phyloP scores from a whole-genome alignment of 2,113 vertebrate genomes.

The Gadus chalcogrammus region DNA sequence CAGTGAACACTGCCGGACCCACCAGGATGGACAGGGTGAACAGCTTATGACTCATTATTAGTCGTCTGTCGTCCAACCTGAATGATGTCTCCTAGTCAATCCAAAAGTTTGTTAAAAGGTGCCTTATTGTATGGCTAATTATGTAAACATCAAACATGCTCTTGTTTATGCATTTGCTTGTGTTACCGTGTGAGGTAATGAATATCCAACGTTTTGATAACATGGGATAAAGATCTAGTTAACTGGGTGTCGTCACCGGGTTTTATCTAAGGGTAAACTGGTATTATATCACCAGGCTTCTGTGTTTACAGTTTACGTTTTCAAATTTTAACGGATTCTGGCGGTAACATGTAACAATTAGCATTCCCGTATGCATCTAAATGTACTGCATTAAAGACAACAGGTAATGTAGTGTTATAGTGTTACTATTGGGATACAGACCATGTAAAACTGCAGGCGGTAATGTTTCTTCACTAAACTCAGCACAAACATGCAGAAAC shows the following conservation, averaged over 20 bases:
- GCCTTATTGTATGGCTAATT: neutral
- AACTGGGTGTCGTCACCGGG: too few relatives aligned
- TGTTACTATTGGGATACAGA: constrained; percentile 80
- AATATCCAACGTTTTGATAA: neutral
- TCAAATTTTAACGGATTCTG: neutral
- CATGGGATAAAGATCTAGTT: neutral
- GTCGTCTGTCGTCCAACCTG: too few relatives aligned
- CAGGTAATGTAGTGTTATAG: neutral
- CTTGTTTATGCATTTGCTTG: neutral
- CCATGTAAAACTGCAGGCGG: constrained; percentile 99
- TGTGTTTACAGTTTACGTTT: neutral
- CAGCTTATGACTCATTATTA: too few relatives aligned
- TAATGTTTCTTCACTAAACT: constrained; percentile 99
- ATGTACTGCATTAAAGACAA: neutral
- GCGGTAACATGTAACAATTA: neutral
- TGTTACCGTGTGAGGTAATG: neutral
- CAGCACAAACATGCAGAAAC: constrained; percentile 99
- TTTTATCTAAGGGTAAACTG: too few relatives aligned
- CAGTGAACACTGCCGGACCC: too few relatives aligned
- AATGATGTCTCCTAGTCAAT: too few relatives aligned
- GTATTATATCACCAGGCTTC: neutral
- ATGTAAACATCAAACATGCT: neutral
- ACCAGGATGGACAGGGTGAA: too few relatives aligned
- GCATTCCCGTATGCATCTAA: neutral
- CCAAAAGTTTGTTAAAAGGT: too few relatives aligned